Evolutionary conservation across 2,888 invertebrate species (phyloP), one percentile per base, ranked within the genome.

Genomic region (Nipponacmea schrenckii): DNA sequence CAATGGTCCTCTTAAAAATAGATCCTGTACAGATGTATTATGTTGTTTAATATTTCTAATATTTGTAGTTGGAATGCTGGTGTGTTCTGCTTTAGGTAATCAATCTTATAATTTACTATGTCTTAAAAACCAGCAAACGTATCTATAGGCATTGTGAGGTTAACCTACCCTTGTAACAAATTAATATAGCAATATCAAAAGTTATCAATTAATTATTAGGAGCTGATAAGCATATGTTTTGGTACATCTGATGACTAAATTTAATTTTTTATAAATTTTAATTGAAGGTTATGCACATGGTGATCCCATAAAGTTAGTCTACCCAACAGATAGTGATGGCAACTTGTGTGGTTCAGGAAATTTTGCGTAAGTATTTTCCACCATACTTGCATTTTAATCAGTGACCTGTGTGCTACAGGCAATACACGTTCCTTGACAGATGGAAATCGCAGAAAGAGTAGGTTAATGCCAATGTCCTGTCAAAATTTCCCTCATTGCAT

Each of bases 301-400:
- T 12, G 93, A 95, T 85, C 92, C 95, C 2, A 91, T 92, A 72
- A 92, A 92, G 73, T 90, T 96, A 24, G 88, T 95, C 64, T 92
- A 93, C 64, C 96, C 96, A 0, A 93, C 93, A 20, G 95, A 96
- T 89, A 93, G 94, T 0, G 88, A 90, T 14, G 96, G 96, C 7
- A 91, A 92, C 39, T 92, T 94, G 77, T 97, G 97, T 88, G 96
- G 88, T 4, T 68, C 73, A 15, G 85, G 84, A 20, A 69, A 73
- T 0, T 77, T 74, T 68, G 50, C 65, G 83, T 84, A 78, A 79
- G 82, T 84, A 20, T 26, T 62, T 10, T 1, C 3, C 20, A 24
- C 4, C 4, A 26, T 15, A 12, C 7, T 7, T 20, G 24, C 8
- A 8, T 14, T 62, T 62, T 12, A 8, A 26, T 24, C 10, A 20